These are phyloP conservation scores for Aplysia californica DNA, from an alignment of 1,140 invertebrate genomes.

Conservation along the genomic window DNA sequence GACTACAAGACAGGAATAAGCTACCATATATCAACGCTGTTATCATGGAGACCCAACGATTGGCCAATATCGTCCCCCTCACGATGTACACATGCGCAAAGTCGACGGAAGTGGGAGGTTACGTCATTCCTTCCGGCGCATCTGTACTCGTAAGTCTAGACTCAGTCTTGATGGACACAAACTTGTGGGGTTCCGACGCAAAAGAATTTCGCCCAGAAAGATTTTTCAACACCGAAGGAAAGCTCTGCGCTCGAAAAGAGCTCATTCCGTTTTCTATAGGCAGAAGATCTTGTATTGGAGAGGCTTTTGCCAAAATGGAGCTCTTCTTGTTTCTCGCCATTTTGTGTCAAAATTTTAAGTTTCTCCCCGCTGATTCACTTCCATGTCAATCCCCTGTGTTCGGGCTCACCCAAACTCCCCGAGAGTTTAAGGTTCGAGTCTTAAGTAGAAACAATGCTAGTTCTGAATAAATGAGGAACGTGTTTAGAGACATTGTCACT, in stretches of 20 bases:
- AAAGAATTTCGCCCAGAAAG: conserved; percentile 77
- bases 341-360: conserved; percentile 33
- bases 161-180: conserved; percentile 54
- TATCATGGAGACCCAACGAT: conserved; percentile 36
- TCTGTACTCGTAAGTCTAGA: conserved; percentile 57
- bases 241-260: conserved; percentile 24
- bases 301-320: conserved; percentile 38
- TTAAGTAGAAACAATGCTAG: too few relatives aligned
- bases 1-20: conserved; percentile 28
- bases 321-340: conserved; percentile 39
- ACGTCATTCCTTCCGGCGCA: conserved; percentile 56
- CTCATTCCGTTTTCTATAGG: conserved; percentile 40
- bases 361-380: too few relatives aligned
- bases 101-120: conserved; percentile 52
- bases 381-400: too few relatives aligned
- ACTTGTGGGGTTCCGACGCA: conserved; percentile 74
- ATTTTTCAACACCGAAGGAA: conserved; percentile 60
- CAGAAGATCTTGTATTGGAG: conserved; percentile 36
- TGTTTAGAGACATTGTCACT: too few relatives aligned
- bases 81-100: conserved; percentile 47
- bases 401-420: neutral
- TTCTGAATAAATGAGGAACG: too few relatives aligned
- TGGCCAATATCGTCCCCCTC: conserved; percentile 49
- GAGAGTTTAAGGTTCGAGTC: too few relatives aligned
- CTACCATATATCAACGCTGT: conserved; percentile 43